These are phyloP conservation scores for Anisognathus igniventris DNA, from an alignment of 2,797 vertebrate species.

Conservation along the genomic window DNA sequence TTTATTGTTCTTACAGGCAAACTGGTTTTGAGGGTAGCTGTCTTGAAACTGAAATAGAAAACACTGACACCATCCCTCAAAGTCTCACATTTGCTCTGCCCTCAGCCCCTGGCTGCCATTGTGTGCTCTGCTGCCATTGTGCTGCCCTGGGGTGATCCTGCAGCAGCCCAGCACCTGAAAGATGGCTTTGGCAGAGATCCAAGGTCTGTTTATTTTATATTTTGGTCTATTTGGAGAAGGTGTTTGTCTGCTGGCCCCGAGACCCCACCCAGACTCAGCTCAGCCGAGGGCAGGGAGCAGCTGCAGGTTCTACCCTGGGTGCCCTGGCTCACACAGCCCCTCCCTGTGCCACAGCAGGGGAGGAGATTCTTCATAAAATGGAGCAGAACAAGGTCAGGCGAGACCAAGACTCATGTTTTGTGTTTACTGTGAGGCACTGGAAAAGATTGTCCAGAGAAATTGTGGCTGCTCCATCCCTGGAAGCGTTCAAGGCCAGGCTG, in stretches of 20 bases:
- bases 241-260: fast-evolving
- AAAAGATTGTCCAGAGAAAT: background rate
- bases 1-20: background rate
- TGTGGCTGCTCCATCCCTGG: background rate
- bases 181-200: fast-evolving
- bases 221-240: background rate
- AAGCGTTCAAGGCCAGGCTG: background rate
- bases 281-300: fast-evolving
- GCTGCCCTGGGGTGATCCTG: fast-evolving
- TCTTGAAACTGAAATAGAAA: background rate
- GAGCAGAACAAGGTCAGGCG: background rate
- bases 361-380: fast-evolving
- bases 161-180: fast-evolving
- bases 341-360: background rate
- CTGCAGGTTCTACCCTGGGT: fast-evolving
- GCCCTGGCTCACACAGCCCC: fast-evolving
- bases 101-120: background rate
- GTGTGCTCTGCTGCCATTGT: fast-evolving
- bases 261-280: fast-evolving
- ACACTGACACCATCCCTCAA: background rate
- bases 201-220: fast-evolving
- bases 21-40: background rate
- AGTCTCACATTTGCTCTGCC: background rate
- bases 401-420: background rate
- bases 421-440: background rate